These are phyloP conservation scores for Toxotes jaculatrix DNA, from an alignment of 2,113 vertebrate species.

Conservation along the genomic window DNA sequence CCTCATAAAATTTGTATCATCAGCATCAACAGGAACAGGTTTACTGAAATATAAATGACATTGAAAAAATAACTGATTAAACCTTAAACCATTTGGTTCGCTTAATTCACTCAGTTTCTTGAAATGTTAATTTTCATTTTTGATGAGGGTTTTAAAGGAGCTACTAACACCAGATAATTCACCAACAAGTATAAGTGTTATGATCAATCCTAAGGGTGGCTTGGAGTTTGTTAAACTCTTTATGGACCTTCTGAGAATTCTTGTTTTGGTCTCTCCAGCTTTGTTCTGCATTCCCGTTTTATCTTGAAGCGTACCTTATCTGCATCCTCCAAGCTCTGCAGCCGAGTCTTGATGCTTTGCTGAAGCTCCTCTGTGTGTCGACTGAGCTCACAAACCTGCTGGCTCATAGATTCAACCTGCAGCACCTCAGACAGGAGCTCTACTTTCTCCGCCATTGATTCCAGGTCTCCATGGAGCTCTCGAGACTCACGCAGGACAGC, in stretches of 20 bases:
- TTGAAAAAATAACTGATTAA: neutral
- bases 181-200: neutral
- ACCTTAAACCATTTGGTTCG: too few species aligned
- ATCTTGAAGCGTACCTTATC: constrained; percentile 84
- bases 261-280: too few species aligned
- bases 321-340: constrained; percentile 94
- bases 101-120: too few species aligned
- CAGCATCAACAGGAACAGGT: neutral
- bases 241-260: too few species aligned
- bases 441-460: constrained; percentile 90
- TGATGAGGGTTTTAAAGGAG: neutral
- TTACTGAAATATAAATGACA: neutral
- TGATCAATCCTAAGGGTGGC: too few species aligned
- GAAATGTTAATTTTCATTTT: too few species aligned
- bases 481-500: constrained; percentile 91
- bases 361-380: constrained; percentile 90
- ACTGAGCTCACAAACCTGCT: constrained; percentile 91
- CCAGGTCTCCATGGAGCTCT: constrained; percentile 91
- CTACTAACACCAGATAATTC: neutral
- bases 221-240: too few species aligned
- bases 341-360: constrained; percentile 85
- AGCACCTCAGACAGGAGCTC: constrained; percentile 90
- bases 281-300: too few species aligned
- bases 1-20: neutral
- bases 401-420: constrained; percentile 88